Base-by-base conservation (phyloP, 2,113 vertebrate species). In the Sardina pilchardus region DNA sequence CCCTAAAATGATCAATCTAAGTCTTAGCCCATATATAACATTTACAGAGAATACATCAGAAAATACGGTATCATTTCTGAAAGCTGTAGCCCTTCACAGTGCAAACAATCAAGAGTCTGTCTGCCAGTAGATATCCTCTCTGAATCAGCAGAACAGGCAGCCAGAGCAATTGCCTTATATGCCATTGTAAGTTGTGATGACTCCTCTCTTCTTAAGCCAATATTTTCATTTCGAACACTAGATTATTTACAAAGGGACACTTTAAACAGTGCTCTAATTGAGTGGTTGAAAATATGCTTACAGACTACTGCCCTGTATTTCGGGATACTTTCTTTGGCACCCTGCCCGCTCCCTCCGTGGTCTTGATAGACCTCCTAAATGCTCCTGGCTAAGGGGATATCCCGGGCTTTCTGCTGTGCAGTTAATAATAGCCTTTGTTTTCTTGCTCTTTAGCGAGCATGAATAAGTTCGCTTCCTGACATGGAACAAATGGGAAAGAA, bases 1-100 rank as follows among this genome's bases (percentile, higher is more conserved):
- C 96, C 96, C 96, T 97, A 90, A 36, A 87, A 43, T 17, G 8
- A 10, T 53, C 50, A 53, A 17, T 53, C 17, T 53, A 19, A 53
- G 50, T 2, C 50, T 53, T 53, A 17, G 59, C 50, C 14, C 14
- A 53, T 14, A 53, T 53, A 53, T 17, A 16, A 53, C 5, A 17
- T 19, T 1, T 53, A 53, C 50, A 19, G 50, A 17, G 16, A 19
- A 17, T 53, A 53, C 14, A 53, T 4, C 50, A 53, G 17, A 53
- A 53, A 17, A 53, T 53, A 17, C 44, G 0, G 10, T 5, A 53
- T 53, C 2, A 12, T 17, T 16, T 53, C 12, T 19, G 50, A 53
- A 53, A 53, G 17, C 14, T 53, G 19, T 2, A 53, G 45, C 3
- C 39, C 39, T 42, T 47, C 16, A 53, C 50, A 53, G 16, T 53